phyloP scores from a whole-genome alignment of 2,888 invertebrate species.

The Volucella bombylans region DNA sequence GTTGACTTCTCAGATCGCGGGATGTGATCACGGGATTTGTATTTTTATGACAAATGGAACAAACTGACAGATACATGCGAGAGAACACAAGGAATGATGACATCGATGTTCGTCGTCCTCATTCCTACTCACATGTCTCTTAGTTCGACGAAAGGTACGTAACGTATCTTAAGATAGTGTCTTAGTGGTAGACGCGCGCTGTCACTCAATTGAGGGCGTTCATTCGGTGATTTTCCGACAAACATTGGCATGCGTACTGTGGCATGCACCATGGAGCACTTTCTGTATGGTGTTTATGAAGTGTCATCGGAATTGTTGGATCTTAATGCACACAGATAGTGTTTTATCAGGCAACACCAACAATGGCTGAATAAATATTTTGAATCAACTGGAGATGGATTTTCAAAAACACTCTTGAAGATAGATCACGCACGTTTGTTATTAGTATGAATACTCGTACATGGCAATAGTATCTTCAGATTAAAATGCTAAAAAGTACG shows the following conservation, averaged over 20 bases:
- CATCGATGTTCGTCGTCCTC: conserved; percentile 56
- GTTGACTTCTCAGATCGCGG: conserved; percentile 60
- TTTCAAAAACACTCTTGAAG: conserved; percentile 50
- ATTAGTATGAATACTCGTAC: too few relatives aligned
- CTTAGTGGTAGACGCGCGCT: conserved; percentile 19
- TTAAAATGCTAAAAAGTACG: conserved; percentile 26
- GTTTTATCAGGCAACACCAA: conserved; percentile 74
- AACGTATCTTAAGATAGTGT: not conserved
- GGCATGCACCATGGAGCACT: conserved; percentile 26
- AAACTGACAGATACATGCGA: conserved; percentile 67
- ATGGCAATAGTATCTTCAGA: conserved; percentile 18
- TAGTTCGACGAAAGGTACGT: not conserved
- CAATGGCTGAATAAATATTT: conserved; percentile 74
- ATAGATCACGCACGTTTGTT: conserved; percentile 30
- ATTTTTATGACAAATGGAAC: conserved; percentile 72
- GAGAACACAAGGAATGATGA: conserved; percentile 51
- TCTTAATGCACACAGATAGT: conserved; percentile 73
- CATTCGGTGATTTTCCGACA: conserved; percentile 68
- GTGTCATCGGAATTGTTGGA: conserved; percentile 74
- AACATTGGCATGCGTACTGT: not conserved
- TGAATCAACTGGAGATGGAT: conserved; percentile 71
- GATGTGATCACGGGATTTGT: conserved; percentile 17
- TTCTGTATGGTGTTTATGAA: conserved; percentile 67
- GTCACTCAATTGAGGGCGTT: conserved; percentile 73
- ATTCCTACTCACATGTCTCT: not conserved